Base-by-base conservation (phyloP, 2,888 invertebrate species). In the Pammene aurita region DNA sequence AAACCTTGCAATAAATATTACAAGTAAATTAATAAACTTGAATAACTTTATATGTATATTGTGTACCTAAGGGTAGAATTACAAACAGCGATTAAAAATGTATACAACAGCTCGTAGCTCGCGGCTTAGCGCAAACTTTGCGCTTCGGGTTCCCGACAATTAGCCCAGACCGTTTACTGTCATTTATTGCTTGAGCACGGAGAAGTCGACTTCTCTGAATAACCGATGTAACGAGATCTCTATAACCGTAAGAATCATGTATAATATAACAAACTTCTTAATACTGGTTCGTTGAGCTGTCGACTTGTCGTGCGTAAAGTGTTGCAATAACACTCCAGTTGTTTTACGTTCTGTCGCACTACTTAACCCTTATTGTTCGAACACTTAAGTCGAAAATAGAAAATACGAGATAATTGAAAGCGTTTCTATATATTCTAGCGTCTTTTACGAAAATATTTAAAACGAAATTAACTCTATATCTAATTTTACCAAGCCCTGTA, bases 61-160 rank as follows among this genome's bases (percentile, higher is more conserved):
- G n/a, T 50, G 13, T 34, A 54, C 26, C 26, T 13, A 14, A 26
- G 54, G 42, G n/a, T 54, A 44, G 35, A 56, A 35, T 67, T 63
- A 57, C 63, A 57, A 62, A 63, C 48, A n/a, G 38, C 50, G 67
- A 67, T 67, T 63, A 63, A 63, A 67, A 68, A 68, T 57, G 6
- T 56, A 68, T 50, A 57, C 42, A 56, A 57, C 56, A 41, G 48
- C 52, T 42, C 48, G 41, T 41, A 55, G 48, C 62, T 55, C 42
- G 55, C 55, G 50, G 62, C 63, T 63, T 55, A 62, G 38, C 34
- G 38, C 55, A 52, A 68, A 68, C 42, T 68, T 68, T 42, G 18
- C 57, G 67, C 46, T 38, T 18, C 55, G 57, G 50, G 56, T 42
- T 55, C 46, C 35, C 18, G 42, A 63, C 67, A 63, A 63, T 68